phyloP scores from a whole-genome alignment of 2,888 invertebrate genomes.

The Barypeithes pellucidus region DNA sequence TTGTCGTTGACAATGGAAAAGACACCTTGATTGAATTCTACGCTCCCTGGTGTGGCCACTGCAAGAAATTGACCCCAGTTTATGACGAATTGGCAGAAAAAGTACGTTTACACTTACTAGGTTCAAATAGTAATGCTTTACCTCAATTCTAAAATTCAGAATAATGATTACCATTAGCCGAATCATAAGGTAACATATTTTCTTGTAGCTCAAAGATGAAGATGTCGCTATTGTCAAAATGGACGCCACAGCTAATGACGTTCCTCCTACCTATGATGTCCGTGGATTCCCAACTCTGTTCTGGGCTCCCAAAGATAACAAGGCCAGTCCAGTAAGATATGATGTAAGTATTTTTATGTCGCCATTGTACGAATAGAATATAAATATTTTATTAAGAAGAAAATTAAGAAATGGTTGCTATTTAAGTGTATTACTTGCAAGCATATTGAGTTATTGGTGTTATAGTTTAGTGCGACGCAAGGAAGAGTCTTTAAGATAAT shows the following conservation, averaged over 20 bases:
- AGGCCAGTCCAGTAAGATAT: constrained; percentile 86
- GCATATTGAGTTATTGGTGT: too few species aligned
- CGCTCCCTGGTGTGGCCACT: constrained; percentile 99
- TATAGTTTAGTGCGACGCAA: too few species aligned
- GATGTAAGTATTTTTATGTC: constrained; percentile 75
- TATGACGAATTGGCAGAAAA: constrained; percentile 95
- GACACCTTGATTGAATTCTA: constrained; percentile 99
- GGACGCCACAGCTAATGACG: constrained; percentile 99
- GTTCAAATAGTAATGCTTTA: too few species aligned
- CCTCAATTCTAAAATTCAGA: too few species aligned
- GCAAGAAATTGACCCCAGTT: constrained; percentile 94
- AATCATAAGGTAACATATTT: too few species aligned
- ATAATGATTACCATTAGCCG: too few species aligned
- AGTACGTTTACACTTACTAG: constrained; percentile 67
- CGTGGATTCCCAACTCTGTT: constrained; percentile 97
- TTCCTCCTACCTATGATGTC: constrained; percentile 92
- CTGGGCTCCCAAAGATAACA: constrained; percentile 92
- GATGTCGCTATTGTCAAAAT: constrained; percentile 95
- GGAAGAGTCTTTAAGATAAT: too few species aligned
- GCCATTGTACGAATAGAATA: neutral
- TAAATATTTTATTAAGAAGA: too few species aligned
- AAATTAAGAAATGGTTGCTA: too few species aligned
- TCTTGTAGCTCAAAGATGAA: constrained; percentile 74
- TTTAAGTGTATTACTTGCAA: too few species aligned
- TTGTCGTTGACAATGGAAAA: constrained; percentile 91